Base-by-base conservation (phyloP, 92 coral and sea anemone species). In the Plumapathes pennacea region DNA sequence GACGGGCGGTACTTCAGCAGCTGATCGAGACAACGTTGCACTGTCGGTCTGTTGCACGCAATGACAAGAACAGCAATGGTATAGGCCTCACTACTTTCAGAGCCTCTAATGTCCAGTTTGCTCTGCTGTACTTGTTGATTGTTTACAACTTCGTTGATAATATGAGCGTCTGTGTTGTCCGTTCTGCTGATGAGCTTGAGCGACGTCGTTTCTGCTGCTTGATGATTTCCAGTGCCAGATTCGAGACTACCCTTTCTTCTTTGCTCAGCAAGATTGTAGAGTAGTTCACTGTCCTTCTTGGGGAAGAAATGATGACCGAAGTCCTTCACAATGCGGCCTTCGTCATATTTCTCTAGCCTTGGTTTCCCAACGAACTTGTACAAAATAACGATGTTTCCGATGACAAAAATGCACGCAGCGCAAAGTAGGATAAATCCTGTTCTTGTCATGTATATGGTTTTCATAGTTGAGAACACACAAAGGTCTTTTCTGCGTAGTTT, bases 31-130 rank as follows among this genome's bases (percentile, higher is more conserved):
- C 97, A 89, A 1, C 99, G 82, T 53, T 69, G 84, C 0, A 94
- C 84, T n/a, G 87, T 63, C 15, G 95, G 96, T 41, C 99, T 69
- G 40, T 94, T 94, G 48, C 99, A 94, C 0, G 99, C 82, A 29
- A 94, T 81, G 7, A 94, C 99, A 3, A 94, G 34, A 10, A 89
- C 65, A 20, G 80, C 87, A 60, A 81, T 79, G n/a, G n/a, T n/a
- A n/a, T n/a, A n/a, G n/a, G n/a, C n/a, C n/a, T n/a, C n/a, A n/a
- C n/a, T n/a, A n/a, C 30, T 49, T 49, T 17, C 18, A 26, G 27
- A 13, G 12, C 9, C 31, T 49, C 13, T 26, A 23, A 1, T 23
- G 32, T 49, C 30, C 12, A 19, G 14, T 19, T 4, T 4, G 24
- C 28, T 20, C 32, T 21, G 60, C 9, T 10, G 32, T 25, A 32